A percentile compares a stretch with the other conserved stretches of the same genome.
phyloP scores from a whole-genome alignment of 2,113 vertebrate genomes.

The Oreochromis spilurus region DNA sequence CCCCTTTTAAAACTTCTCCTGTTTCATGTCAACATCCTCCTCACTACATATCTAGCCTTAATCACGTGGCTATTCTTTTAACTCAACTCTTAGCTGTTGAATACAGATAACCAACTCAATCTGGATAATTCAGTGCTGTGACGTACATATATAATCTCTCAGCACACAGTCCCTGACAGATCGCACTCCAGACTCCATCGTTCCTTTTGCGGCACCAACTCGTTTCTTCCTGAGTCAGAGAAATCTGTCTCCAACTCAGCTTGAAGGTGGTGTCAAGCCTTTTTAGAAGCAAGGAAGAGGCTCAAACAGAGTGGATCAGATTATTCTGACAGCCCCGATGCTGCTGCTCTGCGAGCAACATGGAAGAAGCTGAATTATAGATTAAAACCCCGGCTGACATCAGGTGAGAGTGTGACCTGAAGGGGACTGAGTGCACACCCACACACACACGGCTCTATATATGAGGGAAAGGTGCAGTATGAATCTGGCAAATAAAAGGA shows the following conservation, averaged over 20 bases:
- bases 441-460: background rate
- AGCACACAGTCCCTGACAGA: background rate
- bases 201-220: background rate
- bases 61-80: background rate
- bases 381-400: slow-evolving; percentile 15
- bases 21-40: background rate
- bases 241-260: background rate
- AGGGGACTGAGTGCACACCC: background rate
- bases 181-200: background rate
- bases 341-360: background rate
- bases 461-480: background rate
- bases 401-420: slow-evolving; percentile 14
- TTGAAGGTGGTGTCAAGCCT: background rate
- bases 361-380: slow-evolving; percentile 48
- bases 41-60: background rate
- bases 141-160: background rate
- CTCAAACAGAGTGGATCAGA: background rate
- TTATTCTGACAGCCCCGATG: slow-evolving; percentile 1
- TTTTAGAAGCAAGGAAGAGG: background rate
- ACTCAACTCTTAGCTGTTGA: background rate
- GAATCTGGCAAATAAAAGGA: background rate
- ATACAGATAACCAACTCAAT: background rate
- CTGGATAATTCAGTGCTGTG: background rate
- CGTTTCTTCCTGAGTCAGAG: background rate
- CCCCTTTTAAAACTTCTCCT: background rate